These are phyloP conservation scores for Amorpha juglandis DNA, from an alignment of 2,888 invertebrate genomes.

Conservation along the genomic window DNA sequence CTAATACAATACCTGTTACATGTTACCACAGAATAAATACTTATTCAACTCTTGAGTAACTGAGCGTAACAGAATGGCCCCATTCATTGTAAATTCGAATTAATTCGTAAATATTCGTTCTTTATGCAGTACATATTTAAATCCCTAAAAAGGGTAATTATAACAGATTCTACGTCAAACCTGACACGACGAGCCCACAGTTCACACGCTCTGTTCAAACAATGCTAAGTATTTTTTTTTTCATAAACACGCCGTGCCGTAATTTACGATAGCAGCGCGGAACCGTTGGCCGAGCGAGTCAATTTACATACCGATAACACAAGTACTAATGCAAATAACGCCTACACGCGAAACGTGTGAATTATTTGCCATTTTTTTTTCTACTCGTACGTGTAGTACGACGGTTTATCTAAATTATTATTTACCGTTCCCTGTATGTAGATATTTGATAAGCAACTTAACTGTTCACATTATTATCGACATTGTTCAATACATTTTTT, in stretches of 20 bases:
- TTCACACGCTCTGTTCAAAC: conserved; percentile 71
- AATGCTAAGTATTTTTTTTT: conserved; percentile 61
- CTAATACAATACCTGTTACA: too few relatives aligned
- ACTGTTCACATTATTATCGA: neutral
- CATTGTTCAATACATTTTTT: neutral
- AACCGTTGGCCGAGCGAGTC: conserved; percentile 57
- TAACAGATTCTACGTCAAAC: neutral
- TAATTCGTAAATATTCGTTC: too few relatives aligned
- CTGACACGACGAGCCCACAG: conserved; percentile 34
- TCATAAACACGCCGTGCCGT: conserved; percentile 50
- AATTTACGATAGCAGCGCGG: conserved; percentile 60
- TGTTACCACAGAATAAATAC: too few relatives aligned
- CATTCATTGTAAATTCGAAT: too few relatives aligned
- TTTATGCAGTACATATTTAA: neutral
- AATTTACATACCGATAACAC: conserved; percentile 63
- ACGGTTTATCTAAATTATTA: conserved; percentile 6
- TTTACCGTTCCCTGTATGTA: neutral
- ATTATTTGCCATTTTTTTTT: conserved; percentile 28
- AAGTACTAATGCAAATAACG: conserved; percentile 56
- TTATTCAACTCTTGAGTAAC: too few relatives aligned
- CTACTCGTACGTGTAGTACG: neutral
- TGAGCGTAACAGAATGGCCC: too few relatives aligned
- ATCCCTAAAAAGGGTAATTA: too few relatives aligned
- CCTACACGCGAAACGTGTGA: conserved; percentile 32
- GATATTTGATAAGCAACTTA: neutral